Percentiles rank a stretch among this genome's conserved stretches.
Evolutionary conservation across 1,140 invertebrate species (phyloP).

Genomic region (Eriosoma lanigerum): DNA sequence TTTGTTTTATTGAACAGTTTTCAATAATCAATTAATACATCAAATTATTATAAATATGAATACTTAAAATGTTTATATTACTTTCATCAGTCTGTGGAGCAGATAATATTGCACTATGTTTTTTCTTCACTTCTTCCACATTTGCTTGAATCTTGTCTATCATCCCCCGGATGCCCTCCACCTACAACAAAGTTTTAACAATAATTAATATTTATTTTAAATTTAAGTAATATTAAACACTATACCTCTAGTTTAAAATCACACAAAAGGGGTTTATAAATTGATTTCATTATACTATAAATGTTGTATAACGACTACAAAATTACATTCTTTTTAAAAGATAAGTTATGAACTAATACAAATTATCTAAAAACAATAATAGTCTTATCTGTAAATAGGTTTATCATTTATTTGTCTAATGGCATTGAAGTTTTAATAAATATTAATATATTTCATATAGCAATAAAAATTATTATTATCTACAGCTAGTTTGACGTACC

Average conservation of each 20-base stretch:
- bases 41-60: neutral
- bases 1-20: too few relatives aligned
- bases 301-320: neutral
- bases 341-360: conserved; percentile 2
- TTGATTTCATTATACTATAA: conserved; percentile 10
- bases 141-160: conserved; percentile 98
- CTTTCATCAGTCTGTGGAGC: conserved; percentile 98
- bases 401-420: conserved; percentile 28
- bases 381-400: conserved; percentile 37
- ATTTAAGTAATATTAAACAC: neutral
- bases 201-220: neutral
- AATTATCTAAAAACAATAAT: conserved; percentile 2
- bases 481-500: too few relatives aligned
- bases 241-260: conserved; percentile 43
- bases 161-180: conserved; percentile 98
- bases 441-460: neutral
- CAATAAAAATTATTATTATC: too few relatives aligned
- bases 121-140: conserved; percentile 99
- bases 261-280: conserved; percentile 23
- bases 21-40: too few relatives aligned
- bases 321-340: neutral
- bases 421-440: neutral
- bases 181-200: conserved; percentile 62
- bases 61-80: conserved; percentile 64
- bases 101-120: conserved; percentile 97